A percentile compares a stretch with the other conserved stretches of the same genome.
Evolutionary conservation across 2,113 vertebrate genomes (phyloP).

Genomic region (Arenaria interpres): DNA sequence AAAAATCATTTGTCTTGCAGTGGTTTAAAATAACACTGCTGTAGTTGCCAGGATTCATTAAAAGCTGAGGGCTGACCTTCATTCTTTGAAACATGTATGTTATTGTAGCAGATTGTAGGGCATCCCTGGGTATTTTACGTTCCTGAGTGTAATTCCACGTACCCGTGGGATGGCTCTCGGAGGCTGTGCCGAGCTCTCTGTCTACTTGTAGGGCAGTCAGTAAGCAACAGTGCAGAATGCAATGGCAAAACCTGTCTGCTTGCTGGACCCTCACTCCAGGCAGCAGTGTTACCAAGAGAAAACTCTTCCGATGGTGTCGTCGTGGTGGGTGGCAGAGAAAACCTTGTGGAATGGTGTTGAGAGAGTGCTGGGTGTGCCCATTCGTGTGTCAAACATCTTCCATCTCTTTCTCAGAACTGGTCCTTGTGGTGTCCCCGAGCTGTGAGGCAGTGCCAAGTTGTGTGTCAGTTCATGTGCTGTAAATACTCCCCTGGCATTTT

Average conservation of each 20-base stretch:
- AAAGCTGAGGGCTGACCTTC: not conserved
- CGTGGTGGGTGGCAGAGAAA: not conserved
- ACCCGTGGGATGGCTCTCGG: not conserved
- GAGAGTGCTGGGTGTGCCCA: conserved; percentile 34
- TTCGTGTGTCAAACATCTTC: conserved; percentile 58
- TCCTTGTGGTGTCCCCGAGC: conserved; percentile 1
- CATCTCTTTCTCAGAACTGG: conserved; percentile 40
- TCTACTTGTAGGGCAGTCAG: not conserved
- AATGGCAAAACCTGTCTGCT: not conserved
- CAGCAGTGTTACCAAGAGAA: not conserved
- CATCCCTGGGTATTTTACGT: not conserved
- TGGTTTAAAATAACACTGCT: not conserved
- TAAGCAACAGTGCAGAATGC: not conserved
- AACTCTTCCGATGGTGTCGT: not conserved
- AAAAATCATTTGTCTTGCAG: not conserved
- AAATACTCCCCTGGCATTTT: conserved; percentile 29
- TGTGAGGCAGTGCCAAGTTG: not conserved
- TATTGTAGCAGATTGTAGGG: not conserved
- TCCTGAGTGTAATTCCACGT: accelerated
- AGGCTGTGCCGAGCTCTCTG: not conserved
- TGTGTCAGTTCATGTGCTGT: conserved; percentile 24
- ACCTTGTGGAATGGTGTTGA: not conserved
- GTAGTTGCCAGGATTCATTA: not conserved
- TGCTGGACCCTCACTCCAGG: not conserved
- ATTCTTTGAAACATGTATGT: not conserved